Percentiles rank a stretch among this genome's conserved stretches.
Conservation (phyloP, 2,888 invertebrate genomes). For the Melieria omissa region DNA sequence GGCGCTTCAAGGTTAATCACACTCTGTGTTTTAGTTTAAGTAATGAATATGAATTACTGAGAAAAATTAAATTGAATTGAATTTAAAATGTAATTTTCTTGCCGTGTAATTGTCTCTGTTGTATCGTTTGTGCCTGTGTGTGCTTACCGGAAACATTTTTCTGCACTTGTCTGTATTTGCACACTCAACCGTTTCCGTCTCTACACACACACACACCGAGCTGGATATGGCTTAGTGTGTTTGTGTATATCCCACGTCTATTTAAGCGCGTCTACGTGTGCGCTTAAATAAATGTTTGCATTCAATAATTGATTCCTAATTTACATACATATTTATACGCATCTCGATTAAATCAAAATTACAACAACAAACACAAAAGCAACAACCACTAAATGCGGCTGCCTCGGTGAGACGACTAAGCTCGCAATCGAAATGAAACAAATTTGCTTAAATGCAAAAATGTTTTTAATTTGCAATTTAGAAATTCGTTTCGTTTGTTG, state of each 20-base stretch:
- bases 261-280: not conserved
- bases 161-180: not conserved
- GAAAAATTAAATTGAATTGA: no score
- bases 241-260: not conserved
- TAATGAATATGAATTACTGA: no score
- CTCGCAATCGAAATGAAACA: no score
- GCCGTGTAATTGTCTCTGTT: no score
- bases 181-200: not conserved
- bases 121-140: no score
- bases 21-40: no score
- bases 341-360: conserved; percentile 9
- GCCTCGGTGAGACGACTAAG: no score
- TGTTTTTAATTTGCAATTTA: no score
- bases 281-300: conserved; percentile 26
- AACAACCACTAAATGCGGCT: not conserved
- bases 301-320: conserved; percentile 27
- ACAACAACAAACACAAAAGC: not conserved
- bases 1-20: no score
- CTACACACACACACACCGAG: not conserved
- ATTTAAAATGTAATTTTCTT: no score
- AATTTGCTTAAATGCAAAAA: no score
- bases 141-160: not conserved
- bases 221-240: not conserved
- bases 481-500: no score
- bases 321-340: conserved; percentile 10